These are phyloP conservation scores for Drosophila nigromelanica DNA, from an alignment of 1,140 invertebrate genomes.

Conservation along the genomic window DNA sequence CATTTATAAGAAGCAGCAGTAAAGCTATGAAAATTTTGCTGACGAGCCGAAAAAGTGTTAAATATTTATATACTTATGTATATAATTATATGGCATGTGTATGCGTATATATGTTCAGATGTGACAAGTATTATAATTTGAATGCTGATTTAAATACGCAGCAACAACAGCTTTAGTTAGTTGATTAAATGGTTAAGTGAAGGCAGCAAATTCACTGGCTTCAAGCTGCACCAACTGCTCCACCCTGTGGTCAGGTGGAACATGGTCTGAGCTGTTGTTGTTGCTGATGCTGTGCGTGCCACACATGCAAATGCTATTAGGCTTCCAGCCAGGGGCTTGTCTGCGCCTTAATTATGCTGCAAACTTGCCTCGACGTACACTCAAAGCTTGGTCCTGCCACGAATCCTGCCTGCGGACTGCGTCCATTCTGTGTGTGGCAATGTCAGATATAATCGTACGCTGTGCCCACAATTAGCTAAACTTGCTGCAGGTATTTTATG, in stretches of 20 bases:
- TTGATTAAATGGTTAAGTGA: slow-evolving; percentile 43
- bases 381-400: slow-evolving; percentile 16
- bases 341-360: slow-evolving; percentile 74
- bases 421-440: slow-evolving; percentile 30
- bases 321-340: slow-evolving; percentile 51
- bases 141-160: slow-evolving; percentile 25
- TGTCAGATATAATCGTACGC: slow-evolving; percentile 66
- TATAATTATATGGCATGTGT: background rate
- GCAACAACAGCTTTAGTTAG: slow-evolving; percentile 15
- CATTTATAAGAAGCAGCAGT: slow-evolving; percentile 60
- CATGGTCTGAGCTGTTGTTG: slow-evolving; percentile 25
- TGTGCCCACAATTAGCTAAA: slow-evolving; percentile 68
- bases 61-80: slow-evolving; percentile 48
- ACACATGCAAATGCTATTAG: slow-evolving; percentile 68
- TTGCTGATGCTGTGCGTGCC: slow-evolving; percentile 53
- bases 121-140: slow-evolving; percentile 36
- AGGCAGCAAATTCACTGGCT: slow-evolving; percentile 8
- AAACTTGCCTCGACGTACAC: slow-evolving; percentile 57
- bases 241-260: slow-evolving; percentile 33
- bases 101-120: slow-evolving; percentile 18
- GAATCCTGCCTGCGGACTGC: slow-evolving; percentile 21
- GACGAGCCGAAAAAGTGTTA: slow-evolving; percentile 38
- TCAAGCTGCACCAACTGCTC: slow-evolving; percentile 1
- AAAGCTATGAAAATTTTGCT: slow-evolving; percentile 29
- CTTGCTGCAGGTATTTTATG: slow-evolving; percentile 74